Evolutionary conservation across 2,888 invertebrate genomes (phyloP).

Genomic region (Iselma pallidipennis): DNA sequence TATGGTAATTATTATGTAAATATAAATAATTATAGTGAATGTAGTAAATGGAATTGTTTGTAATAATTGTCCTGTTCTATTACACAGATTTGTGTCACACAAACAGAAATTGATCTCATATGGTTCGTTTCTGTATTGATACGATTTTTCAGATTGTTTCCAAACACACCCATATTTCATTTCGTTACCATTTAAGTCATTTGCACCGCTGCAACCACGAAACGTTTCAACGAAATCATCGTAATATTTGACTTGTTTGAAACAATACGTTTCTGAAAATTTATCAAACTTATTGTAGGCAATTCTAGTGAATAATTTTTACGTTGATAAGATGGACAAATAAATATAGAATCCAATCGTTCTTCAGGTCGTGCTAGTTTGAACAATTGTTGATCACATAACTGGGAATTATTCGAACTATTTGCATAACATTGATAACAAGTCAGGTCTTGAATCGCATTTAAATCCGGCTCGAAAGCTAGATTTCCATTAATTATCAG

Average conservation of each 20-base stretch:
- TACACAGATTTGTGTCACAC: slow-evolving; percentile 16
- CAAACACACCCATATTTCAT: slow-evolving; percentile 31
- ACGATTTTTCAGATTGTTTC: not conserved
- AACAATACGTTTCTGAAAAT: slow-evolving; percentile 28
- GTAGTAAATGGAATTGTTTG: not conserved
- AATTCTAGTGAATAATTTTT: slow-evolving; percentile 3
- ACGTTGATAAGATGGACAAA: slow-evolving; percentile 30
- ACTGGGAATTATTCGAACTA: slow-evolving; percentile 19
- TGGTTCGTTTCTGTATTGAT: not conserved
- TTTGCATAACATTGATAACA: slow-evolving; percentile 36
- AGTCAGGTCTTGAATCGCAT: slow-evolving; percentile 15
- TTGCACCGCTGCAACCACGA: slow-evolving; percentile 31
- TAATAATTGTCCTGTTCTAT: not conserved
- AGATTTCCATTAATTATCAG: too few species aligned
- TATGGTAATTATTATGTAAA: not conserved
- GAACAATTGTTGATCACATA: slow-evolving; percentile 32
- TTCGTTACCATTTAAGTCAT: slow-evolving; percentile 24
- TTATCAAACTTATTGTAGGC: not conserved
- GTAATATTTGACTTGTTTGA: slow-evolving; percentile 25
- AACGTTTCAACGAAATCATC: slow-evolving; percentile 16
- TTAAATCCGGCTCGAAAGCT: slow-evolving; percentile 19
- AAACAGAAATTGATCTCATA: slow-evolving; percentile 10
- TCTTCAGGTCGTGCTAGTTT: slow-evolving; percentile 25
- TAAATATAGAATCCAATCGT: slow-evolving; percentile 26
- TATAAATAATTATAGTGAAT: not conserved